Conservation (phyloP, 2,797 vertebrate genomes). For the Rhincodon typus region DNA sequence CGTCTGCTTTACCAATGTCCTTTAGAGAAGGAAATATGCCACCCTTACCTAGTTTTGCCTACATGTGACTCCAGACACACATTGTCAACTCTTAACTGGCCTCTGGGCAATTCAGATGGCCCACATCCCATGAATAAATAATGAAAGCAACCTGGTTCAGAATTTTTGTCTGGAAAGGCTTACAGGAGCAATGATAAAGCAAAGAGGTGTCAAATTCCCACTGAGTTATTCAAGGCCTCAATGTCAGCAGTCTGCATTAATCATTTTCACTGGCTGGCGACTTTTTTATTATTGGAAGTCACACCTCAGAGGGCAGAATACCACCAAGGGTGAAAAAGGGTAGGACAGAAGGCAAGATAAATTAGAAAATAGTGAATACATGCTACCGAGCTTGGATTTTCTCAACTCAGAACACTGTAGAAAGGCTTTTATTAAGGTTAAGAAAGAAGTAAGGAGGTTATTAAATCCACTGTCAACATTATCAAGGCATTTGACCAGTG, state of each 20-base stretch:
- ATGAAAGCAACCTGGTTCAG: neutral
- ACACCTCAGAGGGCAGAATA: neutral
- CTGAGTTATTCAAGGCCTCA: neutral
- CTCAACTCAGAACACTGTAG: neutral
- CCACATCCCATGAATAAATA: too few species aligned
- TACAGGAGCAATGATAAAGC: neutral
- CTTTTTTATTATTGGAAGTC: neutral
- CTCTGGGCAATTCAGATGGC: too few species aligned
- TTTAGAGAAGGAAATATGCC: too few species aligned
- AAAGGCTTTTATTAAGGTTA: neutral
- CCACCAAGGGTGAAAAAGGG: neutral
- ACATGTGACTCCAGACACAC: too few species aligned
- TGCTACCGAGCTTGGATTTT: neutral
- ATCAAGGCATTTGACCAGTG: neutral
- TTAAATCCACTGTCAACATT: neutral
- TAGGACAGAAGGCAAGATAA: neutral
- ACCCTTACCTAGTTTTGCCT: too few species aligned
- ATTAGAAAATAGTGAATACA: neutral
- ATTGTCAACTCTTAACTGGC: too few species aligned
- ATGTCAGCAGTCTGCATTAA: neutral
- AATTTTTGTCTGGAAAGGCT: neutral
- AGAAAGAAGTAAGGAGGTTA: neutral
- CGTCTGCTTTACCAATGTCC: too few species aligned
- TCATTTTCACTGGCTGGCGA: neutral
- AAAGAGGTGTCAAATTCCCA: neutral